These are phyloP conservation scores for Pararge aegeria DNA, from an alignment of 1,140 invertebrate genomes.

Conservation along the genomic window DNA sequence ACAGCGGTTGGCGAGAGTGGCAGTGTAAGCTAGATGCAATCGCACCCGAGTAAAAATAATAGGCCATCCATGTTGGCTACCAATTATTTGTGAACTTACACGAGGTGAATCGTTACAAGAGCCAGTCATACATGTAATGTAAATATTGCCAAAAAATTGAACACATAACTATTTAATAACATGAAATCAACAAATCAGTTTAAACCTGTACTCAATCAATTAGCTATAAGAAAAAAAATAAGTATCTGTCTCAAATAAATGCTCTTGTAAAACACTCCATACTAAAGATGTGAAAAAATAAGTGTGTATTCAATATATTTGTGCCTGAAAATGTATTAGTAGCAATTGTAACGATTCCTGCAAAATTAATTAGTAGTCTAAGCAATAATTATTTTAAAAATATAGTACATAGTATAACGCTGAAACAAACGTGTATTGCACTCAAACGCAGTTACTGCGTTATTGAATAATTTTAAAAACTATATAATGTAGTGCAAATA, in stretches of 20 bases:
- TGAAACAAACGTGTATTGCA: conserved; percentile 69
- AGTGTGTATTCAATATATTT: neutral
- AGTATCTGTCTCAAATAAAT: too few relatives aligned
- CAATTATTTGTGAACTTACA: conserved; percentile 64
- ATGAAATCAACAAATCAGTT: too few relatives aligned
- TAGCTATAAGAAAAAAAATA: too few relatives aligned
- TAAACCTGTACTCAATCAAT: too few relatives aligned
- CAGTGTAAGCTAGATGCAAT: conserved; percentile 61
- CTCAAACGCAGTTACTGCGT: conserved; percentile 55
- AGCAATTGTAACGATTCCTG: neutral
- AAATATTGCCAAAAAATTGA: neutral
- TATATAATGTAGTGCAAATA: conserved; percentile 44
- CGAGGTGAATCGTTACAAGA: conserved; percentile 11
- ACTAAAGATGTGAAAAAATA: too few relatives aligned
- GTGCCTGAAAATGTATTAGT: neutral
- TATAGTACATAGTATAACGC: conserved; percentile 58
- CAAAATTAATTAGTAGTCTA: neutral
- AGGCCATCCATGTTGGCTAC: conserved; percentile 76
- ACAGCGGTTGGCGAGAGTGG: conserved; percentile 76
- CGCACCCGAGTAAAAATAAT: conserved; percentile 50
- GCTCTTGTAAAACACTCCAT: too few relatives aligned
- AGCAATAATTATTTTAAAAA: conserved; percentile 32
- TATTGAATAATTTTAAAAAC: conserved; percentile 38
- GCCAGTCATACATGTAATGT: neutral
- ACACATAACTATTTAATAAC: too few relatives aligned